Percentiles rank a stretch among this genome's conserved stretches.
Evolutionary conservation across 2,113 vertebrate genomes (phyloP).

Genomic region (Psittacus erithacus): DNA sequence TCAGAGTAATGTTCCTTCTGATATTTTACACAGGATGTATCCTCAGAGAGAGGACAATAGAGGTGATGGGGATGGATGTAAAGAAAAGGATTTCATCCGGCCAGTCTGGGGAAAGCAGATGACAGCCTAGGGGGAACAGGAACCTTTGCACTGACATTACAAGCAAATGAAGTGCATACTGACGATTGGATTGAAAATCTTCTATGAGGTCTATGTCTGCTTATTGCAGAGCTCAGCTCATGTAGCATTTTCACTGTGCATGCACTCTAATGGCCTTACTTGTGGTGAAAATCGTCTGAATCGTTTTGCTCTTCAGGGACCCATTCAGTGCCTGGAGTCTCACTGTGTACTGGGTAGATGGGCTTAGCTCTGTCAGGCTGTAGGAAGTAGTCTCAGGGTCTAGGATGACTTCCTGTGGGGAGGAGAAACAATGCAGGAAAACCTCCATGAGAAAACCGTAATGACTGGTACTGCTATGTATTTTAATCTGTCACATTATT

Average conservation of each 20-base stretch:
- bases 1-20: neutral
- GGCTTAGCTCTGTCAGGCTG: conserved; percentile 84
- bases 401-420: conserved; percentile 85
- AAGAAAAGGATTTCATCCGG: neutral
- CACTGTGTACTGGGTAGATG: conserved; percentile 87
- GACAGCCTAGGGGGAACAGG: neutral
- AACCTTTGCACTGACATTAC: neutral
- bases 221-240: neutral
- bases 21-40: neutral
- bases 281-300: conserved; percentile 86
- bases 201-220: neutral
- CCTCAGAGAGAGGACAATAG: neutral
- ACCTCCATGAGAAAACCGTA: neutral
- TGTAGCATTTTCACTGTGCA: neutral
- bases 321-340: conserved; percentile 86
- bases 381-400: conserved; percentile 87
- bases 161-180: neutral
- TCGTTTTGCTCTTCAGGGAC: conserved; percentile 82
- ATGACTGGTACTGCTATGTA: neutral
- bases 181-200: neutral
- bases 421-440: neutral
- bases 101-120: neutral
- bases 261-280: conserved; percentile 75
- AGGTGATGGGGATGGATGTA: neutral
- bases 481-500: neutral